Percentiles rank a stretch among this genome's conserved stretches.
phyloP scores from a whole-genome alignment of 2,888 invertebrate genomes.

The Cryptophagus acutangulus region DNA sequence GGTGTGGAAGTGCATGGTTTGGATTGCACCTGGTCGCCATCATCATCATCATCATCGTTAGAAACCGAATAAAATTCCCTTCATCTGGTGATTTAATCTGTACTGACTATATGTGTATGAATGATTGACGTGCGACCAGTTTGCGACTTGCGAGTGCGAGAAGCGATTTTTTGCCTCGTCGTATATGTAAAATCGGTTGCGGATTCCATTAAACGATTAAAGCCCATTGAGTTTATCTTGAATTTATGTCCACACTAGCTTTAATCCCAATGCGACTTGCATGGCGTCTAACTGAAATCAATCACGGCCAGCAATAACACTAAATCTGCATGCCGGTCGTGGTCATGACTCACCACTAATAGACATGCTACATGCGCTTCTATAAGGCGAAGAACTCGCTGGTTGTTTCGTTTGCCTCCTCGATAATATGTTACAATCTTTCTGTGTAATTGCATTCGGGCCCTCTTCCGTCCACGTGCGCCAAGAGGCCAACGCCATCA shows the following conservation, averaged over 20 bases:
- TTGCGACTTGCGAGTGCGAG: no score
- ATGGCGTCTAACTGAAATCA: slow-evolving; percentile 37
- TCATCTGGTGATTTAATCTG: no score
- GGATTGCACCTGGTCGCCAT: slow-evolving; percentile 42
- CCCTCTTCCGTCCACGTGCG: slow-evolving; percentile 45
- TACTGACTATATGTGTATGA: no score
- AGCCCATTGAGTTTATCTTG: slow-evolving; percentile 36
- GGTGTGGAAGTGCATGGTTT: slow-evolving; percentile 37
- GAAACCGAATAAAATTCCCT: no score
- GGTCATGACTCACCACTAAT: slow-evolving; percentile 17
- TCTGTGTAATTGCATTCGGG: slow-evolving; percentile 45
- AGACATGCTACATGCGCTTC: slow-evolving; percentile 19
- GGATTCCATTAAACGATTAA: slow-evolving; percentile 41
- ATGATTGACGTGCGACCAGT: no score
- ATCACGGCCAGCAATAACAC: slow-evolving; percentile 46
- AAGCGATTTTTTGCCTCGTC: no score
- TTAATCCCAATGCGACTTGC: slow-evolving; percentile 35
- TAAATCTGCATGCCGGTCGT: slow-evolving; percentile 46
- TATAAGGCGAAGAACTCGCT: slow-evolving; percentile 35
- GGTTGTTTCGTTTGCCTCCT: no score
- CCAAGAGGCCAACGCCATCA: slow-evolving; percentile 37
- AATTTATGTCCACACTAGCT: slow-evolving; percentile 39
- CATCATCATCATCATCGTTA: no score
- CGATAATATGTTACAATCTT: slow-evolving; percentile 14
- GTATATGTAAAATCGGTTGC: slow-evolving; percentile 31